Conservation (phyloP, 2,113 vertebrate genomes). For the Chunga burmeisteri region DNA sequence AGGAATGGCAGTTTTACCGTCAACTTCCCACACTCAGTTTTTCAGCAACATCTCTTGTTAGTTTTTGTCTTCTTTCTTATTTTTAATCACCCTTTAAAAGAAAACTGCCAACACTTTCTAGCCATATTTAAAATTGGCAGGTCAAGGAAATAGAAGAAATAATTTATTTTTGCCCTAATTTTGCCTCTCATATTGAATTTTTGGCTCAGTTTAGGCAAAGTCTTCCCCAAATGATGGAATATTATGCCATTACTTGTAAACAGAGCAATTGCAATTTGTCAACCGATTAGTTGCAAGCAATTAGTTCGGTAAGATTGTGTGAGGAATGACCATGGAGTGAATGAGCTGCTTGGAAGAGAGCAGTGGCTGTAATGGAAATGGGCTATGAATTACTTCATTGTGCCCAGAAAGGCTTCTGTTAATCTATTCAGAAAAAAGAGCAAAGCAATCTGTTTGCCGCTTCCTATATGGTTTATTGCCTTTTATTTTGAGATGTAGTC, state of each 20-base stretch:
- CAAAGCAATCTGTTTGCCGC: neutral
- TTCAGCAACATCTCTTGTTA: neutral
- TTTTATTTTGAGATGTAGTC: neutral
- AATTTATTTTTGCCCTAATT: neutral
- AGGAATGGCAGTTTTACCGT: neutral
- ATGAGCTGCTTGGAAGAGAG: neutral
- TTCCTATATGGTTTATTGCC: neutral
- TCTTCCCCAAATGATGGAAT: neutral
- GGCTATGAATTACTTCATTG: neutral
- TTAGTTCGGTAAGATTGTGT: neutral
- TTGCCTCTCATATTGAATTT: neutral
- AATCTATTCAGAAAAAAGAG: neutral
- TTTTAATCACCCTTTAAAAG: neutral
- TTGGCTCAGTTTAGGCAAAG: neutral
- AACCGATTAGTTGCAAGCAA: neutral
- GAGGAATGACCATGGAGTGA: neutral
- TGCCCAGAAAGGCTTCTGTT: neutral
- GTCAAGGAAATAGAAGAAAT: neutral
- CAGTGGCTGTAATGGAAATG: neutral
- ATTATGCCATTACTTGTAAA: neutral
- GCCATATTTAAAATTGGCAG: neutral
- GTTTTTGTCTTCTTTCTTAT: neutral
- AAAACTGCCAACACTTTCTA: neutral
- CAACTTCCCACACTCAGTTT: neutral
- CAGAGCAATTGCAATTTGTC: neutral